Percentiles rank a stretch among this genome's conserved stretches.
These are phyloP conservation scores for Nannobrachium achirus DNA, from an alignment of 2,113 vertebrate species.

Conservation along the genomic window DNA sequence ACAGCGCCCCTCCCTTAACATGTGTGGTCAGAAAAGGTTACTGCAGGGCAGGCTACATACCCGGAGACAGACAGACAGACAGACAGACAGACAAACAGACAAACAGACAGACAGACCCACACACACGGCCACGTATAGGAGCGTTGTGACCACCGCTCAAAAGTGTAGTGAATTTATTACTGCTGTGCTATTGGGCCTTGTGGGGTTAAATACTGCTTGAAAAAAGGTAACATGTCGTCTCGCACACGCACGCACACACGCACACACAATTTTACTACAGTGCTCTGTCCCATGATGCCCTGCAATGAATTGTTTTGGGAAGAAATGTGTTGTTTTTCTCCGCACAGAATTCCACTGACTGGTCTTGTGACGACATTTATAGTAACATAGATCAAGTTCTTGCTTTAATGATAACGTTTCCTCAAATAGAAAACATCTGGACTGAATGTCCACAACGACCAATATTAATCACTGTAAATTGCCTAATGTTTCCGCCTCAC, in stretches of 20 bases:
- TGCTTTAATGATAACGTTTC: constrained; percentile 45
- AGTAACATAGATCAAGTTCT: constrained; percentile 22
- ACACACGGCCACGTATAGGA: too few species aligned
- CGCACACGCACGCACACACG: background rate
- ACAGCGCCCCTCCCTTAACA: too few species aligned
- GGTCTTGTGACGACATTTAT: constrained; percentile 27
- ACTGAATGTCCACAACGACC: constrained; percentile 15
- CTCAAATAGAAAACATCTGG: constrained; percentile 45
- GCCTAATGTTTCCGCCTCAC: constrained; percentile 46
- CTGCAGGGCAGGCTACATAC: too few species aligned
- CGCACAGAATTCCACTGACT: constrained; percentile 32
- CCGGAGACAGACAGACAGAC: too few species aligned
- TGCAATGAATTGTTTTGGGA: background rate
- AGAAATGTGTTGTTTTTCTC: background rate
- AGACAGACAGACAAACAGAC: too few species aligned
- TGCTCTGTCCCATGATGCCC: background rate
- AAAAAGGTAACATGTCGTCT: background rate
- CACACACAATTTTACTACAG: background rate
- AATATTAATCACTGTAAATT: constrained; percentile 46
- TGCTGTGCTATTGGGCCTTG: constrained; percentile 6
- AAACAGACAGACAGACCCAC: too few species aligned
- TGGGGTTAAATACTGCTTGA: background rate
- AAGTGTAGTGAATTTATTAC: constrained; percentile 4
- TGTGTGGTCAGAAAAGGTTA: too few species aligned
- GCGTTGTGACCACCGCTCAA: too few species aligned